A percentile compares a stretch with the other conserved stretches of the same genome.
Conservation (phyloP, 2,797 vertebrate species). For the Pangasius sanitwongsei region DNA sequence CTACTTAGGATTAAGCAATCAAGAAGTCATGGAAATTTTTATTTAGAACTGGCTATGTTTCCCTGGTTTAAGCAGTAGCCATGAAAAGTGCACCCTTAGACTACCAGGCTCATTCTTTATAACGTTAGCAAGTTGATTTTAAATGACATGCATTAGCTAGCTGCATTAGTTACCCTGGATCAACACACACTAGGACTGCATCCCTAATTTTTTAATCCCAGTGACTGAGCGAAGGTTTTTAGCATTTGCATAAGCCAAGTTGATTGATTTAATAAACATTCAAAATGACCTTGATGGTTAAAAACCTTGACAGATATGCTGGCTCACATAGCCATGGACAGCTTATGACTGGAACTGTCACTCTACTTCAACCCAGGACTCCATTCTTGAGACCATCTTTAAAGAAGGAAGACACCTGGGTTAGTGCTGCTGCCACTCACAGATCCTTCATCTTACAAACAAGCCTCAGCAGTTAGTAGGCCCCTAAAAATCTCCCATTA, state of each 20-base stretch:
- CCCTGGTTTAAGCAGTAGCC: not conserved
- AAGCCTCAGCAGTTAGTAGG: constrained; percentile 8
- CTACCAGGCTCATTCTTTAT: not conserved
- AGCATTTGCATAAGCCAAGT: not conserved
- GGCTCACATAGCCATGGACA: not conserved
- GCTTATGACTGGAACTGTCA: not conserved
- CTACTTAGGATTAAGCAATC: not conserved
- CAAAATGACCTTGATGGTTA: not conserved
- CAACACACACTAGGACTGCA: not conserved
- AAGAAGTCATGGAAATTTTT: not conserved
- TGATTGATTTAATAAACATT: not conserved
- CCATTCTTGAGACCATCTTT: not conserved
- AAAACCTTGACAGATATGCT: not conserved
- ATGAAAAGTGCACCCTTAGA: not conserved
- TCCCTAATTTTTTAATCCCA: not conserved
- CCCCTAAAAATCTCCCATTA: constrained; percentile 63
- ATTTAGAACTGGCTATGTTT: not conserved
- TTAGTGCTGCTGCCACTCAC: not conserved
- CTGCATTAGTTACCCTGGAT: not conserved
- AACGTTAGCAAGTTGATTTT: not conserved
- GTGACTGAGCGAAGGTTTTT: not conserved
- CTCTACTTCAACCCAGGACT: no score
- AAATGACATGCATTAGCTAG: not conserved
- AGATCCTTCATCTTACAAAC: not conserved
- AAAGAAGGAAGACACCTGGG: not conserved